A percentile compares a stretch with the other conserved stretches of the same genome.
Conservation (phyloP, 2,888 invertebrate genomes). For the Leptinotarsa haldemani region DNA sequence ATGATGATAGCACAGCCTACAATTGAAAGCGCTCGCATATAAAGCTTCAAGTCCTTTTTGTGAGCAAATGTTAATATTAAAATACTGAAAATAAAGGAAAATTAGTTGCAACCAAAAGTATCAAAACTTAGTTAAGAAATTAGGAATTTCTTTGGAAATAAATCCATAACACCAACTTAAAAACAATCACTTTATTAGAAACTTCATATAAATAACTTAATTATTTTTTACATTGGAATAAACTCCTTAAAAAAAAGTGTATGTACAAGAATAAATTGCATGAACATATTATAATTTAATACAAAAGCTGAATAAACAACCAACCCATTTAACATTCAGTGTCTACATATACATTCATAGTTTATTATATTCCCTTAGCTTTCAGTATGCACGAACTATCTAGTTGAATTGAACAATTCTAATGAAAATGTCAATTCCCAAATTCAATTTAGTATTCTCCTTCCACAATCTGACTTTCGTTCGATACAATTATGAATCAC, state of each 20-base stretch:
- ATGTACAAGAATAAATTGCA: slow-evolving; percentile 51
- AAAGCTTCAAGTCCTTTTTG: too few relatives aligned
- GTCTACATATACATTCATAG: slow-evolving; percentile 9
- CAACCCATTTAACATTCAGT: slow-evolving; percentile 18
- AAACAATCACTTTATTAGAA: slow-evolving; percentile 60
- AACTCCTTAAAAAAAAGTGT: slow-evolving; percentile 50
- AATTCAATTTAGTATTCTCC: not conserved
- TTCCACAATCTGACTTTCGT: too few relatives aligned
- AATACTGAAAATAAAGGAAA: too few relatives aligned
- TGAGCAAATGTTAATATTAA: too few relatives aligned
- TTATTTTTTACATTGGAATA: slow-evolving; percentile 52
- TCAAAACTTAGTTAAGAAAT: too few relatives aligned
- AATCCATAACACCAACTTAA: slow-evolving; percentile 44
- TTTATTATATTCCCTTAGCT: not conserved
- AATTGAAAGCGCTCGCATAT: too few relatives aligned
- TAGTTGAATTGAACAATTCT: not conserved
- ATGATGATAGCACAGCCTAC: too few relatives aligned
- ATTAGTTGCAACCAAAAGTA: too few relatives aligned
- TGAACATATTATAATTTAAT: slow-evolving; percentile 22
- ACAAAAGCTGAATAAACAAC: slow-evolving; percentile 12
- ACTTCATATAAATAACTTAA: slow-evolving; percentile 59
- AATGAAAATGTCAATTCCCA: not conserved
- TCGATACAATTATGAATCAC: too few relatives aligned
- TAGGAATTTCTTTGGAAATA: too few relatives aligned
- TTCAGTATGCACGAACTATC: not conserved